These are phyloP conservation scores for Merops nubicus DNA, from an alignment of 2,113 vertebrate species.

Conservation along the genomic window DNA sequence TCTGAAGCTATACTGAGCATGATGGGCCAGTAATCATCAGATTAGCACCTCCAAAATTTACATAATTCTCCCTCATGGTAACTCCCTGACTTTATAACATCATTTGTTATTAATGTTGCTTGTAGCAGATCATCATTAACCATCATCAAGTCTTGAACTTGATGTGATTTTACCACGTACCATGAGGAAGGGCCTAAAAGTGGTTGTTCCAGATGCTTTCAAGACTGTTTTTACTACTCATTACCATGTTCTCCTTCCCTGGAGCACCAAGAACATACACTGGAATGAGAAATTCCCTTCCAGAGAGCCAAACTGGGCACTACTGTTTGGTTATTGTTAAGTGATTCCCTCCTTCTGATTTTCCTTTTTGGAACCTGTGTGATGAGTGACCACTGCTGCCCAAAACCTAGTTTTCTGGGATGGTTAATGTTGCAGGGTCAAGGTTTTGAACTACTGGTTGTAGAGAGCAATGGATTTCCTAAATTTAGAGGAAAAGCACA, in stretches of 20 bases:
- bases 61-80: neutral
- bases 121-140: neutral
- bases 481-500: neutral
- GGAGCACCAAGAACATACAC: neutral
- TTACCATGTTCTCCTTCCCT: neutral
- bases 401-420: neutral
- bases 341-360: neutral
- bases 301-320: neutral
- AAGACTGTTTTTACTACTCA: neutral
- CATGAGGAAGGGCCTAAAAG: neutral
- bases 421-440: neutral
- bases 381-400: neutral
- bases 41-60: neutral
- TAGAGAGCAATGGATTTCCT: neutral
- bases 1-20: neutral
- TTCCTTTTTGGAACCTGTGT: neutral
- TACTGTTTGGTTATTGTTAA: neutral
- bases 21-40: neutral
- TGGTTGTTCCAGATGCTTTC: neutral
- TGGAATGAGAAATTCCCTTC: neutral
- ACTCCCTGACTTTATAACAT: neutral
- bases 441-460: neutral
- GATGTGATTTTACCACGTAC: neutral
- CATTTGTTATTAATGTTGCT: neutral
- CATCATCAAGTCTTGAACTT: neutral